phyloP scores from a whole-genome alignment of 2,113 vertebrate genomes.

The Melanostigma gelatinosum region DNA sequence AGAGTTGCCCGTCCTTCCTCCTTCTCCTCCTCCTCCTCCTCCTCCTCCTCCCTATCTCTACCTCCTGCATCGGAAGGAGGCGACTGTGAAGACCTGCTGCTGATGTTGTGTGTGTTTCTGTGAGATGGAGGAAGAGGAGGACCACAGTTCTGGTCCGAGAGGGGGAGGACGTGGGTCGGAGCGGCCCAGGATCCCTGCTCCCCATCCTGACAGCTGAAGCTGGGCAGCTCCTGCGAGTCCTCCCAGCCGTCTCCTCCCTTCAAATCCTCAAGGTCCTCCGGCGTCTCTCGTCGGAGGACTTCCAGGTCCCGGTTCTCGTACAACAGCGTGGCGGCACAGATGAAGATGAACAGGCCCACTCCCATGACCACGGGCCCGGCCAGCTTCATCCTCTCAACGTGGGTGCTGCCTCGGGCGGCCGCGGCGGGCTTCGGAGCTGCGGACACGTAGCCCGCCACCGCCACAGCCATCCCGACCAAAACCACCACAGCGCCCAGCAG shows the following conservation, averaged over 20 bases:
- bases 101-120: constrained; percentile 55
- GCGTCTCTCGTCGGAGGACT: constrained; percentile 62
- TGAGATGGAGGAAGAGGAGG: constrained; percentile 32
- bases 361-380: constrained; percentile 96
- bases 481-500: constrained; percentile 90
- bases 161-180: constrained; percentile 49
- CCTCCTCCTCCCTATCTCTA: constrained; percentile 59
- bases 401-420: constrained; percentile 63
- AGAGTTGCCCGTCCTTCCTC: constrained; percentile 69
- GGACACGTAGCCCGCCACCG: constrained; percentile 91
- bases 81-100: constrained; percentile 24
- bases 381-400: constrained; percentile 89
- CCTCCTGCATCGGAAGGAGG: constrained; percentile 35
- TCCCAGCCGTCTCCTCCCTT: constrained; percentile 64
- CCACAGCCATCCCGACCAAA: constrained; percentile 91
- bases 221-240: constrained; percentile 60
- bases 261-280: constrained; percentile 64
- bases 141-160: constrained; percentile 43
- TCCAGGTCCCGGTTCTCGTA: constrained; percentile 96
- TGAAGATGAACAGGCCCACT: constrained; percentile 97
- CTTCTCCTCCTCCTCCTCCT: constrained; percentile 64
- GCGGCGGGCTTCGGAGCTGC: constrained; percentile 48
- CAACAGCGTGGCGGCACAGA: constrained; percentile 96
- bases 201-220: constrained; percentile 49
- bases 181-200: constrained; percentile 55